A percentile compares a stretch with the other conserved stretches of the same genome.
Conservation (phyloP, 2,797 vertebrate species). For the Carduelis carduelis region DNA sequence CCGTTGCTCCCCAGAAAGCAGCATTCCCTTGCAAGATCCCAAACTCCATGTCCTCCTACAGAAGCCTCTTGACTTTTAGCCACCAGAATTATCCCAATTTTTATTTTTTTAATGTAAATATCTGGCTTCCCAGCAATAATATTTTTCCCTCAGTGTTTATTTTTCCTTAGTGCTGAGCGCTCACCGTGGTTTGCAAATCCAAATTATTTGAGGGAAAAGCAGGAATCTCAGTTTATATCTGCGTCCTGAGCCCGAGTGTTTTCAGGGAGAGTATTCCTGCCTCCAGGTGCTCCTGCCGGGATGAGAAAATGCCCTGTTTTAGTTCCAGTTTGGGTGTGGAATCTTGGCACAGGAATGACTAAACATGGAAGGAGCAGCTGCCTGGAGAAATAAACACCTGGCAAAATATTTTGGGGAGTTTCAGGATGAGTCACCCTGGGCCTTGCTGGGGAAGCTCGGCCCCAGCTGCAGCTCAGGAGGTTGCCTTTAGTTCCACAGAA, state of each 20-base stretch:
- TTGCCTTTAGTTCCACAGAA: background rate
- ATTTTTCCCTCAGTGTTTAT: background rate
- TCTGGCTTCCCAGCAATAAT: background rate
- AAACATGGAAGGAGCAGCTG: background rate
- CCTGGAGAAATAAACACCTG: constrained; percentile 26
- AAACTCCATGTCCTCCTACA: background rate
- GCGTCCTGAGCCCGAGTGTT: background rate
- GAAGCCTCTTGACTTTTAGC: background rate
- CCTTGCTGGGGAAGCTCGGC: accelerated
- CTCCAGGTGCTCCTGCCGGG: background rate
- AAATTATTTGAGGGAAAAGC: background rate
- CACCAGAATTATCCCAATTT: background rate
- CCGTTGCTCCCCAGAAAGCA: background rate
- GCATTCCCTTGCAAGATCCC: background rate
- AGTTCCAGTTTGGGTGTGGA: background rate
- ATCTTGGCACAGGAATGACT: background rate
- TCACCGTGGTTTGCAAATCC: background rate
- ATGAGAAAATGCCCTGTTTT: background rate
- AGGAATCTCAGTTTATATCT: background rate
- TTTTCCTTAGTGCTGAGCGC: background rate
- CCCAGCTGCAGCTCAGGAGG: background rate
- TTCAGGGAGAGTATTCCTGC: background rate
- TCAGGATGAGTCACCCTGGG: background rate
- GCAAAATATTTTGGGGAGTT: background rate
- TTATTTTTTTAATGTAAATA: background rate